Conservation (phyloP, 2,797 vertebrate genomes). For the Semaprochilodus insignis region DNA sequence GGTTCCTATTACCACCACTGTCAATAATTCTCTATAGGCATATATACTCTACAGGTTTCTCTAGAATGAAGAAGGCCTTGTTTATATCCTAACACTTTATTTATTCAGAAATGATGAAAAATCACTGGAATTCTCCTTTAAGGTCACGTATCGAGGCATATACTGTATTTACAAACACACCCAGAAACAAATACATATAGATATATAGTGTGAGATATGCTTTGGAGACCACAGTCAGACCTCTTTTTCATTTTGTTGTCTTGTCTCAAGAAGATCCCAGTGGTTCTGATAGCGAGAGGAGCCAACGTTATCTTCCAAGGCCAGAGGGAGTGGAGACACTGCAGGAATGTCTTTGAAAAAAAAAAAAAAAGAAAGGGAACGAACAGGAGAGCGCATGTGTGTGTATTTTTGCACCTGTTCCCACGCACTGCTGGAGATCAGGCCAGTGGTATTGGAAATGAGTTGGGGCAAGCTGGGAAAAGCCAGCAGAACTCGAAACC, state of each 20-base stretch:
- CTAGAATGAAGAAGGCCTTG: too few relatives aligned
- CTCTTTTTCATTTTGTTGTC: slow-evolving; percentile 14
- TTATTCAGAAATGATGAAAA: too few relatives aligned
- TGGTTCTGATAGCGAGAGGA: slow-evolving; percentile 44
- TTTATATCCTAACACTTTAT: too few relatives aligned
- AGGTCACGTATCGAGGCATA: neutral
- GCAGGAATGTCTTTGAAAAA: slow-evolving; percentile 61
- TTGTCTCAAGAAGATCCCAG: slow-evolving; percentile 34
- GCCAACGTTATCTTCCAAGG: slow-evolving; percentile 49
- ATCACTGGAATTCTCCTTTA: too few relatives aligned
- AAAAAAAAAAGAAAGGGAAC: neutral
- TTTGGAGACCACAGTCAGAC: slow-evolving; percentile 30
- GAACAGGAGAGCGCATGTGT: slow-evolving; percentile 48
- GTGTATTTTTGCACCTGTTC: slow-evolving; percentile 71
- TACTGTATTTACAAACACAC: too few relatives aligned
- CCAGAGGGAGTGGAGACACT: slow-evolving; percentile 43
- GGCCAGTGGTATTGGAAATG: slow-evolving; percentile 56
- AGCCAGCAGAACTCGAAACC: slow-evolving; percentile 63
- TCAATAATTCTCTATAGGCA: too few relatives aligned
- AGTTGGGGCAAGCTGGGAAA: slow-evolving; percentile 61
- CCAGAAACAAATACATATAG: neutral
- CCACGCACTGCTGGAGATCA: slow-evolving; percentile 69
- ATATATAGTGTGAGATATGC: neutral
- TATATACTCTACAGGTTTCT: too few relatives aligned
- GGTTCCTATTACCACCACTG: too few relatives aligned